Evolutionary conservation across 2,113 vertebrate genomes (phyloP).

Genomic region (zebrafish (Danio rerio)): DNA sequence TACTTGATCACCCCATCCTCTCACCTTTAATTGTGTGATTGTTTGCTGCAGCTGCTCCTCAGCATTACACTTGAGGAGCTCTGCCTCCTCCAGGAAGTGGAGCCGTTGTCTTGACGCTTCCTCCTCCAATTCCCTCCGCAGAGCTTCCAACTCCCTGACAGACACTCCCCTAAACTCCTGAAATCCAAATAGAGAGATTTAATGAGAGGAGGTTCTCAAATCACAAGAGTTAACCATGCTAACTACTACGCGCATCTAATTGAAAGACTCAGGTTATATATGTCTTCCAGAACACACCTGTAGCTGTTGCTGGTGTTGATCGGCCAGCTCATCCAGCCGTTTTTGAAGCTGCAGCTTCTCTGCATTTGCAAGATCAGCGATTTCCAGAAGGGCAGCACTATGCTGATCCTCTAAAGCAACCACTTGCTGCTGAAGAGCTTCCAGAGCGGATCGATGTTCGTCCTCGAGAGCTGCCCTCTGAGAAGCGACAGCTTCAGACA

Average conservation of each 20-base stretch:
- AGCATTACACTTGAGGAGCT: conserved; percentile 81
- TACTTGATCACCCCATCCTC: neutral
- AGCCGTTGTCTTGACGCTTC: conserved; percentile 75
- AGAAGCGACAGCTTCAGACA: conserved; percentile 64
- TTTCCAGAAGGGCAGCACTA: conserved; percentile 73
- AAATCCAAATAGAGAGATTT: neutral
- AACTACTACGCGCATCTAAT: neutral
- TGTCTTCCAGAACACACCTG: conserved; percentile 71
- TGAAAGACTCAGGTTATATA: too few relatives aligned
- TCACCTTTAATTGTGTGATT: conserved; percentile 80
- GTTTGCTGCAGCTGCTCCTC: conserved; percentile 78
- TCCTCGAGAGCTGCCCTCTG: conserved; percentile 76
- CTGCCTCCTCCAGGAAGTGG: conserved; percentile 80
- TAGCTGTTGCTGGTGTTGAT: conserved; percentile 76
- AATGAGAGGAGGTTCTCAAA: neutral
- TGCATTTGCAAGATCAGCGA: conserved; percentile 64
- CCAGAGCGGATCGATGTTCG: conserved; percentile 74
- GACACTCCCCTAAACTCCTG: conserved; percentile 73
- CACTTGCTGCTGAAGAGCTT: conserved; percentile 75
- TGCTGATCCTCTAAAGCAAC: conserved; percentile 79
- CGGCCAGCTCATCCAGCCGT: conserved; percentile 63
- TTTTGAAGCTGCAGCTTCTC: conserved; percentile 73
- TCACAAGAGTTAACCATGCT: neutral
- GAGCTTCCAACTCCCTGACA: conserved; percentile 74
- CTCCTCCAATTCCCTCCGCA: conserved; percentile 73